Base-by-base conservation (phyloP, 2,888 invertebrate species). In the Calephelis perditalis region DNA sequence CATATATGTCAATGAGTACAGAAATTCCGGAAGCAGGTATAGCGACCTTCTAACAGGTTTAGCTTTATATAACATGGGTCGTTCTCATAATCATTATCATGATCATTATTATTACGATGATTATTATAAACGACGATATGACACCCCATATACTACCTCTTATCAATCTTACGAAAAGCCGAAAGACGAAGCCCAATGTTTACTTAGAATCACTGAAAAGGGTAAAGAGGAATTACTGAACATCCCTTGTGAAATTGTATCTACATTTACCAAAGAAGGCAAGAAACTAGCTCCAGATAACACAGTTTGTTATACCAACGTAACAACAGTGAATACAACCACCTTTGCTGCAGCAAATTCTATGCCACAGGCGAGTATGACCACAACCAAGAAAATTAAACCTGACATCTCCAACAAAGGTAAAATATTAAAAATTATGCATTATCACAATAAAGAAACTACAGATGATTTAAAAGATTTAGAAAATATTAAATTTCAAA, bases 201-300 rank as follows among this genome's bases (percentile, higher is more conserved):
- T 73, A 10, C 73, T 90, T 46, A 84, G 76, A 70, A 74, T 89
- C 9, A 81, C 74, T 62, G 84, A 88, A 67, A 76, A 81, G 43
- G 75, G 73, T 7, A 76, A 73, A 47, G 59, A 72, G 12, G 76
- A 86, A 67, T 66, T 70, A 15, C 66, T 89, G 11, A 86, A 78
- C 70, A 79, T 90, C 68, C 89, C 89, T 2, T 90, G 89, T 68
- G 89, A 85, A 74, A 88, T 88, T 8, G 88, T 90, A 8, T 86
- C 89, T 1, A 90, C 89, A 2, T 90, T 90, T 63, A 81, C 82
- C 5, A 75, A 81, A 64, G 81, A 74, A 4, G 78, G 82, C 64
- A 74, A 46, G 63, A 69, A 63, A 61, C 62, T 60, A 66, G 59
- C 63, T 59, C 62, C 67, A 57, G 71, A 72, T 11, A 81, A 81